Evolutionary conservation across 1,140 invertebrate genomes (phyloP).

Genomic region (Solenopsis fugax): DNA sequence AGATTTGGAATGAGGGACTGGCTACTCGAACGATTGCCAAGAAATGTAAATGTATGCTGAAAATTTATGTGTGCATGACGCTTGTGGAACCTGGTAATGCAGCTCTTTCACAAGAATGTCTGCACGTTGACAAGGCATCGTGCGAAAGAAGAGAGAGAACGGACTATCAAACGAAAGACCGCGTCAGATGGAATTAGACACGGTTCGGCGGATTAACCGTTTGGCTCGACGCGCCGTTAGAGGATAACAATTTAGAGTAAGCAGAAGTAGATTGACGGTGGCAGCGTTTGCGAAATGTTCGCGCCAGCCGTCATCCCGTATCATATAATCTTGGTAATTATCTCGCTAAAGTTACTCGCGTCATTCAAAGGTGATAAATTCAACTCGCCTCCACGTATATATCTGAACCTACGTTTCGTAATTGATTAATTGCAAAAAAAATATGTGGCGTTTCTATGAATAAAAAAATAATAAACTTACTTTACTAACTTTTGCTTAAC

Average conservation of each 20-base stretch:
- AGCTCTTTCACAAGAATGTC: constrained; percentile 35
- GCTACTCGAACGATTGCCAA: constrained; percentile 33
- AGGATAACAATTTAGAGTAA: constrained; percentile 54
- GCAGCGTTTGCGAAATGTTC: constrained; percentile 54
- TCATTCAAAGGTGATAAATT: constrained; percentile 22
- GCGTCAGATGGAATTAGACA: constrained; percentile 80
- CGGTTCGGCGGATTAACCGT: constrained; percentile 75
- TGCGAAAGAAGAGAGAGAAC: constrained; percentile 42
- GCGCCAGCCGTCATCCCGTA: constrained; percentile 44
- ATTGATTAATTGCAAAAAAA: background rate
- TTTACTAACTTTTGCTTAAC: background rate
- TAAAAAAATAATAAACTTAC: background rate
- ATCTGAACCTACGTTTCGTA: background rate
- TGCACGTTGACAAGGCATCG: constrained; percentile 40
- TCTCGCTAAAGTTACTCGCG: constrained; percentile 18
- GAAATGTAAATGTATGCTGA: constrained; percentile 39
- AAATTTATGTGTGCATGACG: constrained; percentile 27
- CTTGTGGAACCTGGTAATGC: constrained; percentile 19
- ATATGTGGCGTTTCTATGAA: background rate
- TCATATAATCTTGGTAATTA: constrained; percentile 57
- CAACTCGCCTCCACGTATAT: background rate
- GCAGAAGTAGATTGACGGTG: constrained; percentile 63
- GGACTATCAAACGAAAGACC: constrained; percentile 75
- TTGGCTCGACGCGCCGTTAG: constrained; percentile 61
- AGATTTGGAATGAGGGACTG: constrained; percentile 6